phyloP scores from a whole-genome alignment of 2,888 invertebrate genomes.

The Protonemura montana region DNA sequence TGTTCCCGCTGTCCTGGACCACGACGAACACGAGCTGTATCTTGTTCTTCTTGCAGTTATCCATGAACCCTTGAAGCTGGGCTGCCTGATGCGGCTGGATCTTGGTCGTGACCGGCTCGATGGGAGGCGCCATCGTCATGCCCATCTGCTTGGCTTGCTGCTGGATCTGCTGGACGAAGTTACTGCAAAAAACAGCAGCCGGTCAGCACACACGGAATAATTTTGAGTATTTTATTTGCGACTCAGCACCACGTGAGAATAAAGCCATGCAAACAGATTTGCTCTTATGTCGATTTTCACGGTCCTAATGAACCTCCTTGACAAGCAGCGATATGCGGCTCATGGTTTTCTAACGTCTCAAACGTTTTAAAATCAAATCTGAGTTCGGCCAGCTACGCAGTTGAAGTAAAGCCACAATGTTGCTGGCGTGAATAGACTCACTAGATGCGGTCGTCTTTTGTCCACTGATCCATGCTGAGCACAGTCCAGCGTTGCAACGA shows the following conservation, averaged over 20 bases:
- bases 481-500: constrained; percentile 62
- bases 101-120: not conserved
- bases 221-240: too few species aligned
- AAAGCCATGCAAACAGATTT: too few species aligned
- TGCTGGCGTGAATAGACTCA: not conserved
- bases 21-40: constrained; percentile 69
- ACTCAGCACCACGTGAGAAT: too few species aligned
- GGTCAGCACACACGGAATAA: too few species aligned
- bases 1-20: constrained; percentile 62
- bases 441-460: constrained; percentile 51
- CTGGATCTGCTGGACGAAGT: constrained; percentile 28
- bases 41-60: constrained; percentile 48
- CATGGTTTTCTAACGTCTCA: too few species aligned
- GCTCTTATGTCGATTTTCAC: too few species aligned
- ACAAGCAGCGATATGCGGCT: too few species aligned
- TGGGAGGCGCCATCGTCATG: constrained; percentile 53
- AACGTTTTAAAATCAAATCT: too few species aligned
- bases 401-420: too few species aligned
- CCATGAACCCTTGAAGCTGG: constrained; percentile 41
- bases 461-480: constrained; percentile 55
- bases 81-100: not conserved
- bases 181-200: not conserved
- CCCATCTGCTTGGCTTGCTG: constrained; percentile 51
- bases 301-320: too few species aligned
- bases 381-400: too few species aligned